Evolutionary conservation across 92 coral and sea anemone genomes (phyloP), one percentile per base, ranked within the genome.

Genomic region (Heteractis magnifica): DNA sequence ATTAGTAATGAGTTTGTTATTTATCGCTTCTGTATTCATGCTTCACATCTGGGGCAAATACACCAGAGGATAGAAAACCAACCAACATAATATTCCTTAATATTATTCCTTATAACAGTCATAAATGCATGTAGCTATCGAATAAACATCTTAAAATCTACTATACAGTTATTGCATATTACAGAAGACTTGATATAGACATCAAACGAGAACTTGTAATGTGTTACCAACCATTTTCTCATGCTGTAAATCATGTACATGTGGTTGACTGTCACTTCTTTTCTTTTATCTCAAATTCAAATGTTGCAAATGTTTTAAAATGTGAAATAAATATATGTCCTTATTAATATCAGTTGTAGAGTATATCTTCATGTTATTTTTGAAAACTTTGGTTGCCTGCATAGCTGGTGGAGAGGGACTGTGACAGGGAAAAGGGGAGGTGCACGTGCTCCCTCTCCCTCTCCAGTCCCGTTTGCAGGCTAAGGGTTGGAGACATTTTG

Each of bases 11-110:
- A 95, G 98, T 74, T 87, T 95, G 78, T 81, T 95, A 75, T 95
- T 95, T 81, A 95, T 95, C 81, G 98, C 98, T 13, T 95, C 98
- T 8, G 98, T 95, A 11, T 95, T 95, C 74, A 90, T 95, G 94
- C 98, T 95, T 83, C 98, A 95, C 83, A 95, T 95, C 72, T 95
- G 98, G 98, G 98, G 98, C 64, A 95, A 95, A 84, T 95, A 95
- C 87, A 95, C 97, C 34, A 87, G 98, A 71, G 95, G 92, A 87
- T 95, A 89, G 23, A 62, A 20, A 62, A 12, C 70, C 70, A 91
- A 56, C 65, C 44, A 84, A 84, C 59, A 10, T 15, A 50, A 56
- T 79, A 20, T 87, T 60, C 81, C 78, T 52, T 18, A 62, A 78
- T 88, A 34, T 34, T 34, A 34, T 34, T 34, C 44, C 44, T 34